Percentiles rank a stretch among this genome's conserved stretches.
Conservation (phyloP, 2,113 vertebrate genomes). For the Merops nubicus region DNA sequence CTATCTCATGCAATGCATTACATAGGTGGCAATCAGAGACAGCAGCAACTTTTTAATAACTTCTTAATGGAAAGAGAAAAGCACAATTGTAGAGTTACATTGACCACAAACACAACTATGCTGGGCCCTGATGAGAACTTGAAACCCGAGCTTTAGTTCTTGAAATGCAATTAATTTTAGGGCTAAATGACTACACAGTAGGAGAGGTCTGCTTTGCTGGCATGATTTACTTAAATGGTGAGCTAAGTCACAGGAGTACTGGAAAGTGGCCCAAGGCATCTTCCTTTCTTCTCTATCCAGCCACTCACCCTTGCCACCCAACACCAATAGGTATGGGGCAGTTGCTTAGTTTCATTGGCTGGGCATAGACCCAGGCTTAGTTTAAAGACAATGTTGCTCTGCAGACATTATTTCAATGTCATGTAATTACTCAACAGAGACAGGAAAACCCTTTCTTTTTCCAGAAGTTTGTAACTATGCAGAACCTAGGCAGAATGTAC, state of each 20-base stretch:
- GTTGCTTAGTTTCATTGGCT: background rate
- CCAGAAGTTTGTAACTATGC: background rate
- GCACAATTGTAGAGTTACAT: background rate
- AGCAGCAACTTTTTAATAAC: background rate
- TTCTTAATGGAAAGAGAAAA: background rate
- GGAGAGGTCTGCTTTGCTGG: background rate
- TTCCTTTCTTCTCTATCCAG: background rate
- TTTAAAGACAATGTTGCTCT: background rate
- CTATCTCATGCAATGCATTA: background rate
- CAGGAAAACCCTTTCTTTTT: background rate
- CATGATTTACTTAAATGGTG: background rate
- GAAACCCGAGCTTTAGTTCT: background rate
- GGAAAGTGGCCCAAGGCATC: background rate
- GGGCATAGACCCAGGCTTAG: background rate
- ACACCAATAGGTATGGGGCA: background rate
- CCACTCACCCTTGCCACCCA: background rate
- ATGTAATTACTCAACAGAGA: background rate
- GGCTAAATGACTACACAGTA: background rate
- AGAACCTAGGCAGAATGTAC: background rate
- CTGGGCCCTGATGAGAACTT: fast-evolving
- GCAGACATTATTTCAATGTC: background rate
- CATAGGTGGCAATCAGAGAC: background rate
- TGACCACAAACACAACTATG: background rate
- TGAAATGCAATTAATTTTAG: background rate
- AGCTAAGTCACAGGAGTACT: background rate